Evolutionary conservation across 2,113 vertebrate genomes (phyloP).

Genomic region (Oreamnos americanus): DNA sequence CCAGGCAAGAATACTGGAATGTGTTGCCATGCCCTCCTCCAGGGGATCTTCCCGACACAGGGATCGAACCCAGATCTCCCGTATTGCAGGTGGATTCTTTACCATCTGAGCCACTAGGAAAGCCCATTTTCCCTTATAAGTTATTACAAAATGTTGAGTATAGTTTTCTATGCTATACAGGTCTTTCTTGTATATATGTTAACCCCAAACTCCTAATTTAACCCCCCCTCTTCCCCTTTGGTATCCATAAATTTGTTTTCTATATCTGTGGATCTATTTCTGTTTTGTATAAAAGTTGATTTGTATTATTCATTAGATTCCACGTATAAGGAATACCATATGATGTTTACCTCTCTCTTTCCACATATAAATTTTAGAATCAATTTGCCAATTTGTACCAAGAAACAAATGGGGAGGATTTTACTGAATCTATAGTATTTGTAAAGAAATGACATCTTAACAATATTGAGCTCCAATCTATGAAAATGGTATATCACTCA

Average conservation of each 20-base stretch:
- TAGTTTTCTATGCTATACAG: background rate
- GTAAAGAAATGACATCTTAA: background rate
- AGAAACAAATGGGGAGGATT: background rate
- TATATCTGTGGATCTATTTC: background rate
- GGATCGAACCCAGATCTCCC: background rate
- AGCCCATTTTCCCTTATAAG: background rate
- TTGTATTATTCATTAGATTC: background rate
- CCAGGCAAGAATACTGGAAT: background rate
- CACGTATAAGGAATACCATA: background rate
- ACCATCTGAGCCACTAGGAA: background rate
- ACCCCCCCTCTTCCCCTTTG: background rate
- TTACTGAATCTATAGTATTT: background rate
- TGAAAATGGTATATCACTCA: background rate
- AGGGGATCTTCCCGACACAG: background rate
- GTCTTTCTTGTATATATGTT: background rate
- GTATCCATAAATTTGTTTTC: background rate
- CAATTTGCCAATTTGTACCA: background rate
- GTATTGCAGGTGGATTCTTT: background rate
- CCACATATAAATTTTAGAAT: conserved; percentile 19
- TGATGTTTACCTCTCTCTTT: background rate
- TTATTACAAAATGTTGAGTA: background rate
- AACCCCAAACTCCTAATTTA: background rate
- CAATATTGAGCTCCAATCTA: background rate
- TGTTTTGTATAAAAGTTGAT: background rate
- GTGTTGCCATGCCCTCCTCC: background rate